Percentiles rank a stretch among this genome's conserved stretches.
Conservation (phyloP, 1,140 invertebrate species). For the Lanistes nyassanus region DNA sequence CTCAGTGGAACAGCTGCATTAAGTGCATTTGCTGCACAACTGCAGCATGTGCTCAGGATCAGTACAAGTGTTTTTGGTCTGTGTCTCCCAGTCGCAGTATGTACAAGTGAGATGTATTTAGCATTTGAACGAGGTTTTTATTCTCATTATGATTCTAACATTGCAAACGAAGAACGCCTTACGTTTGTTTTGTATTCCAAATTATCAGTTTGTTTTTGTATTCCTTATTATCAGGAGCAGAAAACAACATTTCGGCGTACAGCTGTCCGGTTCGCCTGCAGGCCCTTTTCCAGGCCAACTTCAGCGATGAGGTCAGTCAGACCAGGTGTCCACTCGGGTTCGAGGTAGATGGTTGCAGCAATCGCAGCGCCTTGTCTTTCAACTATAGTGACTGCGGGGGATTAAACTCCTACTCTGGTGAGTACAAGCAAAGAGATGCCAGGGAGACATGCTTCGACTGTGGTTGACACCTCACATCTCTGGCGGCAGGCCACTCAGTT, state of each 20-base stretch:
- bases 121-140: too few species aligned
- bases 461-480: not conserved
- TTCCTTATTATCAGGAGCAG: not conserved
- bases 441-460: not conserved
- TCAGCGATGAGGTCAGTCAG: not conserved
- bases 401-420: not conserved
- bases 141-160: too few species aligned
- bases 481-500: not conserved
- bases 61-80: too few species aligned
- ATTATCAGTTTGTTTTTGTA: too few species aligned
- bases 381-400: not conserved
- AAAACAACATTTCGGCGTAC: not conserved
- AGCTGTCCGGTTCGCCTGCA: not conserved
- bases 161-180: too few species aligned
- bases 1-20: too few species aligned
- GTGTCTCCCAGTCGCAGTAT: too few species aligned
- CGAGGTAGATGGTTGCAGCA: not conserved
- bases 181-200: too few species aligned
- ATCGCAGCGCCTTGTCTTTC: not conserved
- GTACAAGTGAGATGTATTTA: too few species aligned
- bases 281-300: not conserved
- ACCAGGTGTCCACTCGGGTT: not conserved
- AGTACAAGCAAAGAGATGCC: not conserved
- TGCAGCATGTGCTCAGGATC: too few species aligned
- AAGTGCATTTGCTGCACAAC: too few species aligned